phyloP scores from a whole-genome alignment of 2,113 vertebrate genomes.

The Octodon degus region DNA sequence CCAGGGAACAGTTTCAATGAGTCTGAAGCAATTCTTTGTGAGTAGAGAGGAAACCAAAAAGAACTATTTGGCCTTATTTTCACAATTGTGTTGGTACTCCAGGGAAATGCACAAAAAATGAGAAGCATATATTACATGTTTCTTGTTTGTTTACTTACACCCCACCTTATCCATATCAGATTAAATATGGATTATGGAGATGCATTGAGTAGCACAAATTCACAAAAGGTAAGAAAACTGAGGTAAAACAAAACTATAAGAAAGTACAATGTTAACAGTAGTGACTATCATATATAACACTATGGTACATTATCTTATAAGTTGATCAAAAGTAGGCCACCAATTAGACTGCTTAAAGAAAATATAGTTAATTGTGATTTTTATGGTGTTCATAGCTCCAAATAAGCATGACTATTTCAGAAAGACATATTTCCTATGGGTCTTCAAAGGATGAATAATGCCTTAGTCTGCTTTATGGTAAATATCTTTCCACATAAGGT shows the following conservation, averaged over 20 bases:
- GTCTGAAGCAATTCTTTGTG: slow-evolving; percentile 72
- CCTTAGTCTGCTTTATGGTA: not conserved
- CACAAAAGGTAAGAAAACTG: not conserved
- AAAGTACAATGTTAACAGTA: not conserved
- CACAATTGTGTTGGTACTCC: slow-evolving; percentile 75
- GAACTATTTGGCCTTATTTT: slow-evolving; percentile 72
- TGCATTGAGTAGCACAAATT: slow-evolving; percentile 31
- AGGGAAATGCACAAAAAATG: slow-evolving; percentile 74
- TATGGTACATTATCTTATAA: not conserved
- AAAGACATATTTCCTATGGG: not conserved
- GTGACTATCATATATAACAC: not conserved
- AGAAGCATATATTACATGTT: slow-evolving; percentile 59
- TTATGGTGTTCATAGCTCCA: not conserved
- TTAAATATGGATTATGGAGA: slow-evolving; percentile 15
- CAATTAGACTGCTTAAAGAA: not conserved
- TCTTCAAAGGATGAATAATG: not conserved
- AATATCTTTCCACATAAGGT: slow-evolving; percentile 3
- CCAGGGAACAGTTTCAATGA: slow-evolving; percentile 84
- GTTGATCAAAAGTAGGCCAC: not conserved
- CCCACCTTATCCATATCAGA: slow-evolving; percentile 40
- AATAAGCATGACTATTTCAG: not conserved
- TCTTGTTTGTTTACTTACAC: slow-evolving; percentile 70
- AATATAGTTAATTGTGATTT: not conserved
- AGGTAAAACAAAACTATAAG: slow-evolving; percentile 42
- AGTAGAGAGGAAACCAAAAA: slow-evolving; percentile 75